Evolutionary conservation across 2,113 vertebrate species (phyloP).

Genomic region (Xiphias gladius): DNA sequence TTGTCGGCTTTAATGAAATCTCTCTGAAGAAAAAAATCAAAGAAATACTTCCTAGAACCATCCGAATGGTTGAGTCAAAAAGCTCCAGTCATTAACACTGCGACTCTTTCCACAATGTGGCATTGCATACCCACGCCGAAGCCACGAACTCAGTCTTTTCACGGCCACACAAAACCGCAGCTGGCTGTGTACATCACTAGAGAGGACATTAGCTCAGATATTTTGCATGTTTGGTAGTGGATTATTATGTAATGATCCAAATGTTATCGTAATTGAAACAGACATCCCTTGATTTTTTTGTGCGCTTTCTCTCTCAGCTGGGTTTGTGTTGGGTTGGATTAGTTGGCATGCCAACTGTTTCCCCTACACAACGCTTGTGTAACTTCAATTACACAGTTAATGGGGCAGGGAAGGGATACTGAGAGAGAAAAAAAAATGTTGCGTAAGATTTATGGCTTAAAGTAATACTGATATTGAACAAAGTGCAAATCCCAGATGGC

Average conservation of each 20-base stretch:
- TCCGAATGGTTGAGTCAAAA: neutral
- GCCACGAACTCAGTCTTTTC: conserved; percentile 17
- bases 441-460: conserved; percentile 78
- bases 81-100: neutral
- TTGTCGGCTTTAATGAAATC: neutral
- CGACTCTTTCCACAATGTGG: conserved; percentile 1
- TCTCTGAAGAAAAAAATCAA: neutral
- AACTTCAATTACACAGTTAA: conserved; percentile 74
- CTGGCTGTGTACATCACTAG: conserved; percentile 48
- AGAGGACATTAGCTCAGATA: conserved; percentile 69
- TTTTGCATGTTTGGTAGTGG: conserved; percentile 61
- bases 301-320: conserved; percentile 53
- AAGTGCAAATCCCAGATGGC: conserved; percentile 57
- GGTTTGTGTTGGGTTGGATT: conserved; percentile 75
- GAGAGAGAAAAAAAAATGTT: conserved; percentile 44
- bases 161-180: conserved; percentile 42
- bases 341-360: conserved; percentile 80
- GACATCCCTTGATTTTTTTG: conserved; percentile 73
- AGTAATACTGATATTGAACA: conserved; percentile 73
- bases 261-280: conserved; percentile 79
- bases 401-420: conserved; percentile 50
- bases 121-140: conserved; percentile 10
- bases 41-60: neutral
- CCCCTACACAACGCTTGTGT: conserved; percentile 74
- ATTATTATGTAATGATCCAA: conserved; percentile 79